Percentiles rank a stretch among this genome's conserved stretches.
Evolutionary conservation across 1,140 invertebrate genomes (phyloP).

Genomic region (Danaus melanippus): DNA sequence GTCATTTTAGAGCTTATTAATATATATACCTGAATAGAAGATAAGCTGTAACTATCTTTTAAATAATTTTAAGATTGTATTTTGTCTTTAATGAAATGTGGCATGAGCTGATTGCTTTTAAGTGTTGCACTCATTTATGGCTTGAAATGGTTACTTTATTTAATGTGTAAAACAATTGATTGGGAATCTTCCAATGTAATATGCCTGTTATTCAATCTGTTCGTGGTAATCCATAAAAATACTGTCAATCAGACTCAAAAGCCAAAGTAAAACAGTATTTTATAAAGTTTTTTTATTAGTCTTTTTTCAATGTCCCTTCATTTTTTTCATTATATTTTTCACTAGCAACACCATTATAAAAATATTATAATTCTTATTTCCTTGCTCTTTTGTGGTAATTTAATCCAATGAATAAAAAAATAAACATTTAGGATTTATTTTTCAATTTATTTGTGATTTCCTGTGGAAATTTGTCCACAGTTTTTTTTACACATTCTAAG

Average conservation of each 20-base stretch:
- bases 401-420: not conserved
- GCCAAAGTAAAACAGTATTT: slow-evolving; percentile 72
- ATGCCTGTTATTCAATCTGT: slow-evolving; percentile 61
- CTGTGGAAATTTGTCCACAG: slow-evolving; percentile 77
- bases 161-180: slow-evolving; percentile 50
- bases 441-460: slow-evolving; percentile 56
- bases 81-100: slow-evolving; percentile 40
- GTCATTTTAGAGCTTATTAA: slow-evolving; percentile 70
- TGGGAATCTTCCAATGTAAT: slow-evolving; percentile 46
- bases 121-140: slow-evolving; percentile 32
- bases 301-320: slow-evolving; percentile 9
- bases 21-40: slow-evolving; percentile 63
- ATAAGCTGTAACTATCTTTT: slow-evolving; percentile 62
- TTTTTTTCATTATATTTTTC: not conserved
- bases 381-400: too few species aligned
- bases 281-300: slow-evolving; percentile 30
- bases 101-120: slow-evolving; percentile 33
- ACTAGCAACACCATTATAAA: too few species aligned
- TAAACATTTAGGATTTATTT: slow-evolving; percentile 4
- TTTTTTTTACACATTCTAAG: slow-evolving; percentile 75
- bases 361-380: too few species aligned
- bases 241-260: slow-evolving; percentile 68
- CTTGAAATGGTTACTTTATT: slow-evolving; percentile 44
- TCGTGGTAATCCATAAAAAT: slow-evolving; percentile 61
- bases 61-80: slow-evolving; percentile 61